Evolutionary conservation across 1,140 invertebrate species (phyloP).

Genomic region (Streblospio benedicti): DNA sequence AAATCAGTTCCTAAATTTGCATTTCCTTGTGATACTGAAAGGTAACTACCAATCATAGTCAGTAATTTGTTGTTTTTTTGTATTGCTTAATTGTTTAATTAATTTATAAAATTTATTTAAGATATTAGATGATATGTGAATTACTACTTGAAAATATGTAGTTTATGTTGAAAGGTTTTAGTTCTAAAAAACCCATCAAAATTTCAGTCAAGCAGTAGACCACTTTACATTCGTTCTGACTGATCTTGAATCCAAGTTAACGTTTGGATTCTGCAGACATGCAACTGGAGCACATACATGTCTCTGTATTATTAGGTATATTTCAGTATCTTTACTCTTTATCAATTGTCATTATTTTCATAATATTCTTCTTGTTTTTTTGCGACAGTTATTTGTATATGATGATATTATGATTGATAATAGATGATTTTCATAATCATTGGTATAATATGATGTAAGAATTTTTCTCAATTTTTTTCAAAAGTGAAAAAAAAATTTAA

Average conservation of each 20-base stretch:
- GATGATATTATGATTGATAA: no score
- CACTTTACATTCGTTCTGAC: conserved; percentile 90
- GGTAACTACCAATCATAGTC: conserved; percentile 52
- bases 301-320: conserved; percentile 43
- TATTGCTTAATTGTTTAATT: background rate
- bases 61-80: background rate
- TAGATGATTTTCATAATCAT: no score
- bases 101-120: no score
- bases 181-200: background rate
- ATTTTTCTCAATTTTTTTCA: no score
- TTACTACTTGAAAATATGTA: no score
- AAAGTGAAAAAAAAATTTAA: no score
- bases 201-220: conserved; percentile 61
- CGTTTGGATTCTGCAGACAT: conserved; percentile 89
- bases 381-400: no score
- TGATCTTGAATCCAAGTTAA: conserved; percentile 86
- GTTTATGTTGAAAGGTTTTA: background rate
- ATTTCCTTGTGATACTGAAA: conserved; percentile 71
- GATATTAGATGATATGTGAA: no score
- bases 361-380: background rate
- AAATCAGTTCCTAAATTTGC: conserved; percentile 74
- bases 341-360: conserved; percentile 9
- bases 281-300: conserved; percentile 52
- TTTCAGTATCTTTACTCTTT: conserved; percentile 63
- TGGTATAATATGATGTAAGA: no score